These are phyloP conservation scores for Cassiopea andromeda DNA, from an alignment of 30 jellyfish, hydroid and myxozoan genomes.

Conservation along the genomic window DNA sequence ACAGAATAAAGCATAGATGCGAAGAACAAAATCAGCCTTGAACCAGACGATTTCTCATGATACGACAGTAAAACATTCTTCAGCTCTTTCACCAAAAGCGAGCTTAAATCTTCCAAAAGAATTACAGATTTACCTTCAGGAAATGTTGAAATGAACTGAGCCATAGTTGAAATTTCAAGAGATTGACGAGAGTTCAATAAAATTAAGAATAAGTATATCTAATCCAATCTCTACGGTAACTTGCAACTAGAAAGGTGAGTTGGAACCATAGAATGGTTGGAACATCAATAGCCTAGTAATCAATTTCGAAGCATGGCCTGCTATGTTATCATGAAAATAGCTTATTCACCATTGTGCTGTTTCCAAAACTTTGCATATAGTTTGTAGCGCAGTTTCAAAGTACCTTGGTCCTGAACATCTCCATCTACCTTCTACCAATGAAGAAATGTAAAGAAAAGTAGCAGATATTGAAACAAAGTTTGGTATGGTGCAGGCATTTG, in stretches of 20 bases:
- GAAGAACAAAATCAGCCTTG: slow-evolving; percentile 53
- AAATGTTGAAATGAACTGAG: slow-evolving; percentile 8
- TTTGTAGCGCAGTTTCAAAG: too few species aligned
- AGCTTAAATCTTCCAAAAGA: slow-evolving; percentile 18
- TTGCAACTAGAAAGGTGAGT: slow-evolving; percentile 19
- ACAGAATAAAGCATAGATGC: slow-evolving; percentile 21
- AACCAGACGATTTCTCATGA: slow-evolving; percentile 11
- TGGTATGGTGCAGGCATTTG: too few species aligned
- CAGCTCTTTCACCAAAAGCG: slow-evolving; percentile 21
- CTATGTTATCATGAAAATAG: slow-evolving; percentile 15
- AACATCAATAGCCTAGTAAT: slow-evolving; percentile 28
- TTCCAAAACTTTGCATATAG: too few species aligned
- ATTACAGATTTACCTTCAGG: slow-evolving; percentile 16
- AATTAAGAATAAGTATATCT: slow-evolving; percentile 3
- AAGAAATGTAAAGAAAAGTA: too few species aligned
- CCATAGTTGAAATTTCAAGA: slow-evolving; percentile 30
- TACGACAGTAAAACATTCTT: slow-evolving; percentile 7
- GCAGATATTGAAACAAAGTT: too few species aligned
- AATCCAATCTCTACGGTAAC: background rate
- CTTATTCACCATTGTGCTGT: background rate
- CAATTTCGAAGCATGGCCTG: slow-evolving; percentile 11
- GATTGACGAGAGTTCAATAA: slow-evolving; percentile 14
- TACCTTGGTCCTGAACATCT: too few species aligned
- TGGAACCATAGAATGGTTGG: too few species aligned
- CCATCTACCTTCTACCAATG: too few species aligned